Conservation (phyloP, 2,113 vertebrate genomes). For the Notothenia rossii region DNA sequence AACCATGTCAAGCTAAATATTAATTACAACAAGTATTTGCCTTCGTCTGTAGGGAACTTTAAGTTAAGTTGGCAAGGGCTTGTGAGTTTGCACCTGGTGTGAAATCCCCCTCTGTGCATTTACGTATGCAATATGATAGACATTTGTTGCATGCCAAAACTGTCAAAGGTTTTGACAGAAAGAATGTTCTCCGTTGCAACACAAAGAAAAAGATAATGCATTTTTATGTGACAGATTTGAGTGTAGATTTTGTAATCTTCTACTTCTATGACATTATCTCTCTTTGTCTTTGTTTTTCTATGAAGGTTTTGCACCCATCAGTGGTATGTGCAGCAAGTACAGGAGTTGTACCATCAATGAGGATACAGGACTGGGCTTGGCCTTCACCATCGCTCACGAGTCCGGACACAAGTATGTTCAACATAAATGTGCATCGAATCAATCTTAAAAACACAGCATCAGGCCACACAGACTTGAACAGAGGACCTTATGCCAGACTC, state of each 20-base stretch:
- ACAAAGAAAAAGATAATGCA: neutral
- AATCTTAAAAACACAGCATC: neutral
- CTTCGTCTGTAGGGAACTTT: too few species aligned
- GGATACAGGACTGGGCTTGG: slow-evolving; percentile 95
- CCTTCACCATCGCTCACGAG: slow-evolving; percentile 98
- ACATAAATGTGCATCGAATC: neutral
- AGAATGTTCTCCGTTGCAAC: slow-evolving; percentile 30
- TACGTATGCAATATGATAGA: slow-evolving; percentile 15
- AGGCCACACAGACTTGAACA: neutral
- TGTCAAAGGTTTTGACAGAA: slow-evolving; percentile 40
- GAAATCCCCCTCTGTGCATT: slow-evolving; percentile 43
- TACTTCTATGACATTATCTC: neutral
- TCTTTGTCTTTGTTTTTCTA: neutral
- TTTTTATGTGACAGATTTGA: neutral
- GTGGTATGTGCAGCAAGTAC: slow-evolving; percentile 98
- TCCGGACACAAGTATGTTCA: slow-evolving; percentile 96
- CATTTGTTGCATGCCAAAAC: slow-evolving; percentile 29
- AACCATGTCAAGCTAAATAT: too few species aligned
- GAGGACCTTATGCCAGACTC: neutral
- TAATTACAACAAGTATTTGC: too few species aligned
- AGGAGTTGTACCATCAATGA: slow-evolving; percentile 99
- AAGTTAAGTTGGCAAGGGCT: slow-evolving; percentile 75
- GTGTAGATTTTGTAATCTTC: neutral
- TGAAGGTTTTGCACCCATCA: slow-evolving; percentile 97
- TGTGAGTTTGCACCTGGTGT: slow-evolving; percentile 41